Conservation (phyloP, 1,140 invertebrate genomes). For the Caenorhabditis remanei region DNA sequence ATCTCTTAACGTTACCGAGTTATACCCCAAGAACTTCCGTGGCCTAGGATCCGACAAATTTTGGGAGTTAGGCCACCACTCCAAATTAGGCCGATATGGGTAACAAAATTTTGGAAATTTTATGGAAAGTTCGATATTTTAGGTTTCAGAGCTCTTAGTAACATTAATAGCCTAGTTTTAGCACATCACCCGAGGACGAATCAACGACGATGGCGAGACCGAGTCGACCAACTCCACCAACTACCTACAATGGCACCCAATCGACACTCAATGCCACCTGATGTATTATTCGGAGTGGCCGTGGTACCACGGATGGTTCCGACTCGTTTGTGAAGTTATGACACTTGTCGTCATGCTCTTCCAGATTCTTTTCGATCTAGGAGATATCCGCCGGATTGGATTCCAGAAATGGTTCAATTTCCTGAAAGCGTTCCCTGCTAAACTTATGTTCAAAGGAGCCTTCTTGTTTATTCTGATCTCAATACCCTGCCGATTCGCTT, state of each 20-base stretch:
- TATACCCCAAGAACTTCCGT: too few relatives aligned
- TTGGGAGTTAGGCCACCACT: too few relatives aligned
- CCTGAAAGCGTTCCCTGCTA: constrained; percentile 87
- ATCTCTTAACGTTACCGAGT: too few relatives aligned
- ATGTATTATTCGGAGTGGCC: constrained; percentile 49
- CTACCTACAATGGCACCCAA: constrained; percentile 28
- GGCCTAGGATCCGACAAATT: too few relatives aligned
- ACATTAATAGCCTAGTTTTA: constrained; percentile 2
- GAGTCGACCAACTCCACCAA: background rate
- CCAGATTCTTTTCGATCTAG: constrained; percentile 68
- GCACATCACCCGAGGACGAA: constrained; percentile 57
- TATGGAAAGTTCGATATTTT: too few relatives aligned
- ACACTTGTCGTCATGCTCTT: constrained; percentile 62
- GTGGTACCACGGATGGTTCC: constrained; percentile 61
- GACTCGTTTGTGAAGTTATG: constrained; percentile 53
- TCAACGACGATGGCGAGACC: constrained; percentile 37
- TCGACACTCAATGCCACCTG: constrained; percentile 58
- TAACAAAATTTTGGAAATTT: too few relatives aligned
- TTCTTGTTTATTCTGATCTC: constrained; percentile 80
- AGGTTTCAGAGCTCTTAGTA: too few relatives aligned
- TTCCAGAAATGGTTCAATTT: constrained; percentile 74
- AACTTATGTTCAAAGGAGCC: constrained; percentile 93
- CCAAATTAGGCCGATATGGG: too few relatives aligned
- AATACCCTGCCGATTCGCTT: constrained; percentile 87
- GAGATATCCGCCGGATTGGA: constrained; percentile 74